phyloP scores from a whole-genome alignment of 2,113 vertebrate species.

The Orientallactaga bullata region DNA sequence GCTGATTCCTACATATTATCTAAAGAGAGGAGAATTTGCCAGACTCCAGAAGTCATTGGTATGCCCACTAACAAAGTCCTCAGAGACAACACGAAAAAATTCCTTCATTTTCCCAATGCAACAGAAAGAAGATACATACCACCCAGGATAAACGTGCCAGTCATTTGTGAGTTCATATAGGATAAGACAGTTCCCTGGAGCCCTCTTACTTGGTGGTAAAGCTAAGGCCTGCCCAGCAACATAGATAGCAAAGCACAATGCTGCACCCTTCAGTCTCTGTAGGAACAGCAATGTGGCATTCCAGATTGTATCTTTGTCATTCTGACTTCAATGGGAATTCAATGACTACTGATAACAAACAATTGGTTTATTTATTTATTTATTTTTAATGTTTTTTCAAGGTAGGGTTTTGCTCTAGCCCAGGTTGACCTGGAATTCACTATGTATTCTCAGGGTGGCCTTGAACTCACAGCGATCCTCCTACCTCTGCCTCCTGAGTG shows the following conservation, averaged over 20 bases:
- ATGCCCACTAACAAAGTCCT: not conserved
- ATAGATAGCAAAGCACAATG: constrained; percentile 1
- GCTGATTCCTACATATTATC: not conserved
- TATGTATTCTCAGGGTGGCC: too few species aligned
- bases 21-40: not conserved
- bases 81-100: not conserved
- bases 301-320: not conserved
- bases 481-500: too few species aligned
- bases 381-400: too few species aligned
- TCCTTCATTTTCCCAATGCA: not conserved
- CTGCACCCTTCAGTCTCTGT: not conserved
- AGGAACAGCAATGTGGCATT: not conserved
- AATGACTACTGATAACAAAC: not conserved
- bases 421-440: too few species aligned
- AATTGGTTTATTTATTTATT: not conserved
- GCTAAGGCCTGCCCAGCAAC: not conserved
- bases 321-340: not conserved
- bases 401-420: too few species aligned
- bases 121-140: not conserved
- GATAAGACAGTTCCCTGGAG: not conserved
- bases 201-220: not conserved
- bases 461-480: too few species aligned
- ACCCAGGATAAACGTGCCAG: not conserved
- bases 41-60: not conserved
- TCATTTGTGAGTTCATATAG: not conserved